Percentiles rank a stretch among this genome's conserved stretches.
These are phyloP conservation scores for Meandrina meandrites DNA, from an alignment of 92 coral and sea anemone species.

Conservation along the genomic window DNA sequence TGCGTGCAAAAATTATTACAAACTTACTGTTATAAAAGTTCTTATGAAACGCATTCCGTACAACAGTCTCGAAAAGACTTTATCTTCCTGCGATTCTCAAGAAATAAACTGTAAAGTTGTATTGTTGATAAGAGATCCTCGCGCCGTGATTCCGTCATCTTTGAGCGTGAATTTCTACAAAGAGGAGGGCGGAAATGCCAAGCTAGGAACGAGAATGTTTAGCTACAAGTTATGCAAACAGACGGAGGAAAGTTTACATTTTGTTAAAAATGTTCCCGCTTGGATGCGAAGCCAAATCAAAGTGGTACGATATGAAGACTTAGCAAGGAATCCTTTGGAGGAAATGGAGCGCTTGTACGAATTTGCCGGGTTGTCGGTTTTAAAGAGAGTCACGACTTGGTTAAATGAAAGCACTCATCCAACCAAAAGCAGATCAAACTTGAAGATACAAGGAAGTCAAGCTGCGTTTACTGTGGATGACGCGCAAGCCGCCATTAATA, in stretches of 20 bases:
- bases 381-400: conserved; percentile 27
- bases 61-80: not conserved
- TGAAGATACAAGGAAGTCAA: not conserved
- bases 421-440: not conserved
- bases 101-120: conserved; percentile 33
- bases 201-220: conserved; percentile 27
- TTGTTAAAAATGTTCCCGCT: conserved; percentile 18
- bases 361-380: conserved; percentile 34
- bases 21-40: conserved; percentile 38
- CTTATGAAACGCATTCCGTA: conserved; percentile 22
- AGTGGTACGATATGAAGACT: conserved; percentile 40
- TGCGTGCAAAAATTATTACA: conserved; percentile 18
- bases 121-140: conserved; percentile 36
- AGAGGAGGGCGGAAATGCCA: conserved; percentile 1
- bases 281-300: not conserved
- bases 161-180: conserved; percentile 18
- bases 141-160: conserved; percentile 47
- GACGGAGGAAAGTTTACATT: conserved; percentile 23
- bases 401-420: conserved; percentile 34
- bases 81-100: conserved; percentile 18
- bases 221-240: conserved; percentile 33
- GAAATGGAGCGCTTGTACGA: conserved; percentile 26
- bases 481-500: conserved; percentile 38
- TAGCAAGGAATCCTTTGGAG: conserved; percentile 31
- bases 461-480: conserved; percentile 18